Conservation (phyloP, 2,888 invertebrate genomes). For the Cenopis cana region DNA sequence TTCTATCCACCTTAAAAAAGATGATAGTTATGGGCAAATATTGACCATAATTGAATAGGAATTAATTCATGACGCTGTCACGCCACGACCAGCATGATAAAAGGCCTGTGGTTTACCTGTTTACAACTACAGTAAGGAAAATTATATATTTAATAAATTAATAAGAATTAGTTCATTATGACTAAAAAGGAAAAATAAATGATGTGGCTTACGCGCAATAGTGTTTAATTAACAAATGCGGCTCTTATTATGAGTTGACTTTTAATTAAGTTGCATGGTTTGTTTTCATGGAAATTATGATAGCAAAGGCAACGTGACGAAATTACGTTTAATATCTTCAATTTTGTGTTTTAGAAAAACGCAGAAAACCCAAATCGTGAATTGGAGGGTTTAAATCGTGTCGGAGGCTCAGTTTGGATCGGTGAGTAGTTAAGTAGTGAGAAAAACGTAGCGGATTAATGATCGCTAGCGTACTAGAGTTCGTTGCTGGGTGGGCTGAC, state of each 20-base stretch:
- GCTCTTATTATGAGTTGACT: not conserved
- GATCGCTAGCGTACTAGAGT: no score
- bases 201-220: not conserved
- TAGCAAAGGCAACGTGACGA: not conserved
- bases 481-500: no score
- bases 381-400: no score
- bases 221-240: not conserved
- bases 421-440: no score
- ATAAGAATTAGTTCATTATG: conserved; percentile 26
- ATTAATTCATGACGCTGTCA: conserved; percentile 23
- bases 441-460: no score
- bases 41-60: conserved; percentile 1
- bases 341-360: no score
- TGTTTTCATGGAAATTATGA: not conserved
- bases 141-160: conserved; percentile 26
- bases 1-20: no score
- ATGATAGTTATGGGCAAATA: not conserved
- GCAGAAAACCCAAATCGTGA: no score
- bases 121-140: conserved; percentile 30
- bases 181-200: conserved; percentile 26
- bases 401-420: no score
- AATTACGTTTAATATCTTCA: no score
- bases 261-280: not conserved
- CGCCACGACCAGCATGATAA: not conserved
- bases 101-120: conserved; percentile 37